Evolutionary conservation across 2,888 invertebrate species (phyloP), one percentile per base, ranked within the genome.

Genomic region (Polia nebulosa): DNA sequence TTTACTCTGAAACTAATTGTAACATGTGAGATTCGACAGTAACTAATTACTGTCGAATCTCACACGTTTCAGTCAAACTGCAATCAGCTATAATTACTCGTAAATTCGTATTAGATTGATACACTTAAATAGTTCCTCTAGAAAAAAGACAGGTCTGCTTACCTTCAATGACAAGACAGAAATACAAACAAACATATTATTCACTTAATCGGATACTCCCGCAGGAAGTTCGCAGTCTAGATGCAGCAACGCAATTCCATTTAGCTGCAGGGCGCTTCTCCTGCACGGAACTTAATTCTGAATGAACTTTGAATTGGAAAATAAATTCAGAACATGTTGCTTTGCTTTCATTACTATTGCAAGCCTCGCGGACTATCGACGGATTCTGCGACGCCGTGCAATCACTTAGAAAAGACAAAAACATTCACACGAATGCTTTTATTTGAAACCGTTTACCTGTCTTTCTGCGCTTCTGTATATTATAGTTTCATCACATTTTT

Each of bases 251-350:
- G 89, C 90, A 92, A 92, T 91, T 88, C 90, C 90, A 91, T 92
- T 92, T 90, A 85, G 89, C 90, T 90, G 87, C 87, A 85, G 87
- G 88, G 88, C 82, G 83, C 85, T 88, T 88, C 87, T 84, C 86
- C 86, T 85, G 85, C 83, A 85, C 80, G 78, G 81, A 91, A 90
- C 88, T 93, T 92, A 90, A 92, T 91, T 90, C 89, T 86, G 89
- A 91, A 90, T 89, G 90, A 91, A 92, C 90, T 92, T 91, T 87
- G 90, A 90, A 93, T 92, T 90, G 88, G 87, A 90, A 90, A 92
- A 90, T 92, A 90, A 92, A 91, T 91, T 90, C 87, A 85, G 84
- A 82, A 84, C 87, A 87, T 86, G 86, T 87, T 87, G 86, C 85
- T 88, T 89, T 87, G 83, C 84, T 90, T 90, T 87, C 84, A 88